phyloP scores from a whole-genome alignment of 2,113 vertebrate species.

The Cnemophilus loriae region DNA sequence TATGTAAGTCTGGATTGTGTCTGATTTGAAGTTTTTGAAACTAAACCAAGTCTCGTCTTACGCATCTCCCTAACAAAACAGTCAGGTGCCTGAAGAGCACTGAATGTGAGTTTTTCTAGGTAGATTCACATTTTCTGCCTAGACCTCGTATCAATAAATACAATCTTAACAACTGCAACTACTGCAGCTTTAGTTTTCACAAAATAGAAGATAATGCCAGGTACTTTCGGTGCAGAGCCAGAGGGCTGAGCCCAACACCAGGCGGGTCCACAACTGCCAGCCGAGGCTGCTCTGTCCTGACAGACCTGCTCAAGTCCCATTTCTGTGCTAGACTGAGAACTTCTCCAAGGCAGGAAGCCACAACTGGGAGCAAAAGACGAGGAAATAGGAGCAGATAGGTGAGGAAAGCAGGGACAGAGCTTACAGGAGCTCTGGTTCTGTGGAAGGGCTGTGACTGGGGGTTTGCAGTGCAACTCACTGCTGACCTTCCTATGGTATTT shows the following conservation, averaged over 20 bases:
- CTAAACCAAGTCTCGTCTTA: neutral
- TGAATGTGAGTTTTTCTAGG: neutral
- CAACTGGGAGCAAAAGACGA: neutral
- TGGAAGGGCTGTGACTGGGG: neutral
- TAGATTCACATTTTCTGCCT: neutral
- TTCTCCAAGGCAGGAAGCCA: neutral
- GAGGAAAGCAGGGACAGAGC: neutral
- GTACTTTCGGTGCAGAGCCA: neutral
- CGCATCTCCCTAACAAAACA: neutral
- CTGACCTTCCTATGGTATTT: neutral
- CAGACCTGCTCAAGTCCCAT: neutral
- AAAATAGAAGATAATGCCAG: neutral
- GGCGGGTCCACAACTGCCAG: neutral
- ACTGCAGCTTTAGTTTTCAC: neutral
- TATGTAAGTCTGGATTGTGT: neutral
- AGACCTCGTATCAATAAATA: neutral
- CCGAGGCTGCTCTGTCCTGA: neutral
- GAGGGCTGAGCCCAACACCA: neutral
- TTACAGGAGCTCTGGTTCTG: neutral
- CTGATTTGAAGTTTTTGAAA: neutral
- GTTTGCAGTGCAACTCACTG: neutral
- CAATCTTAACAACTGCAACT: neutral
- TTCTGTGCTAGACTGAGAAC: neutral
- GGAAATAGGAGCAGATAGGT: neutral
- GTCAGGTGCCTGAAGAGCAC: neutral